Evolutionary conservation across 2,888 invertebrate genomes (phyloP).

Genomic region (Diarsia dahlii): DNA sequence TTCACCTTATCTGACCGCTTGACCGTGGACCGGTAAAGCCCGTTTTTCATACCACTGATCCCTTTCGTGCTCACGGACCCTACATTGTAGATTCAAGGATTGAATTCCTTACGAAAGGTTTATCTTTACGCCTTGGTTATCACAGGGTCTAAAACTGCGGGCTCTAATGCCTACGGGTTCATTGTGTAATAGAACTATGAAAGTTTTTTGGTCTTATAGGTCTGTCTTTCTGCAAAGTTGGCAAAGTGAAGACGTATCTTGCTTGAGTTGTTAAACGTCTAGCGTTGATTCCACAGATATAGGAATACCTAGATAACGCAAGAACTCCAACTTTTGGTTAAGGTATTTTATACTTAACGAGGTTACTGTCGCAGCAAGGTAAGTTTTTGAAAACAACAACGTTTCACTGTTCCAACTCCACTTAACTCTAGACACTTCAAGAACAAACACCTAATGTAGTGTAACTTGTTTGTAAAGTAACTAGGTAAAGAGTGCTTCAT

Average conservation of each 20-base stretch:
- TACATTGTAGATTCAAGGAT: constrained; percentile 56
- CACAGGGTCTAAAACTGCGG: constrained; percentile 54
- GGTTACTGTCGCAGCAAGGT: too few species aligned
- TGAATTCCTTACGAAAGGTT: constrained; percentile 56
- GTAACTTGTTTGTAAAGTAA: too few species aligned
- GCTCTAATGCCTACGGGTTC: constrained; percentile 42
- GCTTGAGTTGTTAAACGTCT: constrained; percentile 4
- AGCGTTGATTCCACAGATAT: background rate
- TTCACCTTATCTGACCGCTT: constrained; percentile 43
- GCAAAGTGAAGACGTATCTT: constrained; percentile 12
- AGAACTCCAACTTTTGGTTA: too few species aligned
- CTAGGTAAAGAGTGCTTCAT: too few species aligned
- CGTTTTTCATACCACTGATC: constrained; percentile 59
- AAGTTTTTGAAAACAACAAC: too few species aligned
- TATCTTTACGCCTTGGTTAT: constrained; percentile 67
- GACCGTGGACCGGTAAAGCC: constrained; percentile 43
- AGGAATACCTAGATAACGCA: too few species aligned
- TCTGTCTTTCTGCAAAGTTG: constrained; percentile 10
- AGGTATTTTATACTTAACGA: too few species aligned
- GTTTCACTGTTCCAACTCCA: too few species aligned
- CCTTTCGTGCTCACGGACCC: constrained; percentile 55
- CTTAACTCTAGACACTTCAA: too few species aligned
- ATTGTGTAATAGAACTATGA: constrained; percentile 23
- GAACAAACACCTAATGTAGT: too few species aligned
- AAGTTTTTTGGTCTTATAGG: constrained; percentile 15